These are phyloP conservation scores for Eubasilissa splendida DNA, from an alignment of 2,888 invertebrate genomes.

Conservation along the genomic window DNA sequence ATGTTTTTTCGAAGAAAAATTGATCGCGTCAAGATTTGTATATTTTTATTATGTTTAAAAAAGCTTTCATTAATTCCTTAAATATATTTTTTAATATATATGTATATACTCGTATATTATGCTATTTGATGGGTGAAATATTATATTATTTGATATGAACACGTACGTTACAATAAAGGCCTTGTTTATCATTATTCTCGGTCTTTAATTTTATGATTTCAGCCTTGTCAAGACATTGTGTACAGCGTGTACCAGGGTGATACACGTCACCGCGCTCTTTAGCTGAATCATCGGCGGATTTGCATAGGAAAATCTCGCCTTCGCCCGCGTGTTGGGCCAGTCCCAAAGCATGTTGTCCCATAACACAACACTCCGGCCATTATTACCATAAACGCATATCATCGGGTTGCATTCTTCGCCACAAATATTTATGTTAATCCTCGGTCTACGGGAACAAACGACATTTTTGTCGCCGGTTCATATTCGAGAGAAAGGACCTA, in stretches of 20 bases:
- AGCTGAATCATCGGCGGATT: constrained; percentile 24
- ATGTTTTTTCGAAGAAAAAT: too few relatives aligned
- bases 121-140: too few relatives aligned
- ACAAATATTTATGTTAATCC: constrained; percentile 46
- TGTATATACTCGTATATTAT: too few relatives aligned
- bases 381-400: constrained; percentile 37
- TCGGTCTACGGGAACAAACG: constrained; percentile 10
- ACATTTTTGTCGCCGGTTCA: constrained; percentile 24
- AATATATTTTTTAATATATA: too few relatives aligned
- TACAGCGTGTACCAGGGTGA: neutral
- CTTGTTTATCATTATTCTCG: too few relatives aligned
- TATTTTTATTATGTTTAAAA: too few relatives aligned
- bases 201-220: neutral
- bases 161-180: too few relatives aligned
- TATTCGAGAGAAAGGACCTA: too few relatives aligned
- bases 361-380: constrained; percentile 7
- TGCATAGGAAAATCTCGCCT: constrained; percentile 40
- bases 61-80: too few relatives aligned
- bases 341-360: constrained; percentile 32
- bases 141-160: too few relatives aligned
- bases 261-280: constrained; percentile 7
- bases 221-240: constrained; percentile 1
- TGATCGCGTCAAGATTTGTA: too few relatives aligned
- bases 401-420: constrained; percentile 41
- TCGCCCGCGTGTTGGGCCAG: constrained; percentile 30